Conservation (phyloP, 2,113 vertebrate species). For the Coregonus clupeaformis region DNA sequence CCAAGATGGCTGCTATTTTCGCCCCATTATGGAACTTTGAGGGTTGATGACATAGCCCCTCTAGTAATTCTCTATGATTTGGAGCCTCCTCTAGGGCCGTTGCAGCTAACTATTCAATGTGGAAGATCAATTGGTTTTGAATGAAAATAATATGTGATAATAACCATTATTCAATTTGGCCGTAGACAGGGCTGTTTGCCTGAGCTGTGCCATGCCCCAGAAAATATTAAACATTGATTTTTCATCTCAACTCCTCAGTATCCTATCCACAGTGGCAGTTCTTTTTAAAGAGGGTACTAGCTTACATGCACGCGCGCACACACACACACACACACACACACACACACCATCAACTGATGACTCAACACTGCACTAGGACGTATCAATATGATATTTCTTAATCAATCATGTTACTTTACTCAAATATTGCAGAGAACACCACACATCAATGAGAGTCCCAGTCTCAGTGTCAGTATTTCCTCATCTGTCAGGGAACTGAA, state of each 20-base stretch:
- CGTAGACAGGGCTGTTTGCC: conserved; percentile 20
- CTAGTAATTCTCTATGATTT: too few relatives aligned
- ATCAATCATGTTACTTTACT: neutral
- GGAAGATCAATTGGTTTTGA: conserved; percentile 47
- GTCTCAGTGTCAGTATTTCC: conserved; percentile 15
- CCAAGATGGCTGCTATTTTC: too few relatives aligned
- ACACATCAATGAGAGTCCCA: neutral
- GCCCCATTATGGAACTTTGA: too few relatives aligned
- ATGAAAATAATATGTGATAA: conserved; percentile 43
- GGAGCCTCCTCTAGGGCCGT: neutral
- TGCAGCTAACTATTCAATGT: conserved; percentile 40
- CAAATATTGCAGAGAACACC: neutral
- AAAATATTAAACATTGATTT: conserved; percentile 67
- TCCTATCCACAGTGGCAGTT: conserved; percentile 18
- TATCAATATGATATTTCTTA: neutral
- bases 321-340: neutral
- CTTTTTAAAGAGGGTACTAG: conserved; percentile 7
- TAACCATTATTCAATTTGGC: conserved; percentile 45
- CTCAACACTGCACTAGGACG: neutral
- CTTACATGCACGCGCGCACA: neutral
- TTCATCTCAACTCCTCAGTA: conserved; percentile 37
- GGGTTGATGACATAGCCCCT: too few relatives aligned
- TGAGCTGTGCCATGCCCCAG: conserved; percentile 12
- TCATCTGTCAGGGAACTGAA: conserved; percentile 34
- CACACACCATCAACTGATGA: neutral